Evolutionary conservation across 2,888 invertebrate genomes (phyloP), one percentile per base, ranked within the genome.

Genomic region (Dryocosmus kuriphilus): DNA sequence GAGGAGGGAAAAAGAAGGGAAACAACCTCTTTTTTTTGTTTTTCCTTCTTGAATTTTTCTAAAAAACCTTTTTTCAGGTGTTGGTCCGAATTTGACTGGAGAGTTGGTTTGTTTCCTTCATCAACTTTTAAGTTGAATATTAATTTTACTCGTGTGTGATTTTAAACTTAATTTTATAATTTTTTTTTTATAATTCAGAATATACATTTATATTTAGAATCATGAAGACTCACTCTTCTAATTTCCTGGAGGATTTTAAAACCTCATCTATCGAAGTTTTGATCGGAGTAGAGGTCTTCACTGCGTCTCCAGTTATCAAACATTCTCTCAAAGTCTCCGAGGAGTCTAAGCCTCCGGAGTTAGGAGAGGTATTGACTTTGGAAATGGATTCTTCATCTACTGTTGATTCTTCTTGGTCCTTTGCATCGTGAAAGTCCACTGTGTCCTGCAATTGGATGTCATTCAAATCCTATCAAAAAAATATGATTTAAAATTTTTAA

Each of bases 261-360:
- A 84, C 79, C 61, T 84, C 80, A 61, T 81, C 81, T 76, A 79
- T 79, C 77, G 79, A 77, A 27, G 79, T 81, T 75, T 85, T 83
- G 76, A 81, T 78, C 77, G 81, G 85, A 78, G 85, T 86, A 81
- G 79, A 77, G 41, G 84, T 80, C 76, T 77, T 82, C 77, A 80
- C 77, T 77, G 67, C 62, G 77, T 81, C 79, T 67, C 19, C 27
- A 27, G 19, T 27, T 30, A 67, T 46, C 30, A 67, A 67, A 51
- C 27, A 41, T 46, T 67, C 46, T 46, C 27, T 67, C 32, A 51
- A 32, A 51, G 71, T 71, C 46, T 71, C 71, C 51, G n/a, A 71
- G 30, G 30, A 71, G 46, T 51, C 19, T 51, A n/a, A 71, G 46
- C n/a, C 27, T 51, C 19, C 71, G 46, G 27, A 71, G 6, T 51